Percentiles rank a stretch among this genome's conserved stretches.
phyloP scores from a whole-genome alignment of 2,797 vertebrate genomes.

The Bradypodion pumilum region DNA sequence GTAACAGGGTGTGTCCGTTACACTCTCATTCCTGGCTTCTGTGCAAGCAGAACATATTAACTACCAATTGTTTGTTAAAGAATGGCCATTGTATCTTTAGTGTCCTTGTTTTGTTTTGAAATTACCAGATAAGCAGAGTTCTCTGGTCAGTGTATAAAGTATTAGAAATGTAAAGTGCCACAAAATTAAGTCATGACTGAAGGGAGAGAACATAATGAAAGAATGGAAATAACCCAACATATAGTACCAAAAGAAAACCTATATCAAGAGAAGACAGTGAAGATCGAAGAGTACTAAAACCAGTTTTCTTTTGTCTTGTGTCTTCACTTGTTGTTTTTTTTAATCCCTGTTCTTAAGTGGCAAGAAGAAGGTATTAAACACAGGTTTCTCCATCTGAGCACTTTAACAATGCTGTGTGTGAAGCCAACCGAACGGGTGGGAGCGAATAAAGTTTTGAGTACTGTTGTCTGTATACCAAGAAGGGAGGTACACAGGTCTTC shows the following conservation, averaged over 20 bases:
- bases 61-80: not conserved
- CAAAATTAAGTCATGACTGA: not conserved
- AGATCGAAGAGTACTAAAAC: not conserved
- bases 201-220: not conserved
- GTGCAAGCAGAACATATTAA: not conserved
- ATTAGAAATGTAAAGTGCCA: not conserved
- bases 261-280: not conserved
- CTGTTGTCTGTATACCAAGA: too few relatives aligned
- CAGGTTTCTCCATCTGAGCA: not conserved
- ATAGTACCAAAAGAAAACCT: not conserved
- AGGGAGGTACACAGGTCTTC: too few relatives aligned
- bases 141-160: not conserved
- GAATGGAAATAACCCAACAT: not conserved
- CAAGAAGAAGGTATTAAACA: not conserved
- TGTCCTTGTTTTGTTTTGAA: not conserved
- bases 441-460: too few relatives aligned
- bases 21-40: not conserved
- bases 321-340: not conserved
- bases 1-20: not conserved
- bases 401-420: too few relatives aligned
- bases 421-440: too few relatives aligned
- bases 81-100: not conserved
- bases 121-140: not conserved
- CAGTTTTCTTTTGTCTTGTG: not conserved
- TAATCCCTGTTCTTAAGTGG: not conserved